These are phyloP conservation scores for Cerastoderma edule DNA, from an alignment of 2,888 invertebrate species.

Conservation along the genomic window DNA sequence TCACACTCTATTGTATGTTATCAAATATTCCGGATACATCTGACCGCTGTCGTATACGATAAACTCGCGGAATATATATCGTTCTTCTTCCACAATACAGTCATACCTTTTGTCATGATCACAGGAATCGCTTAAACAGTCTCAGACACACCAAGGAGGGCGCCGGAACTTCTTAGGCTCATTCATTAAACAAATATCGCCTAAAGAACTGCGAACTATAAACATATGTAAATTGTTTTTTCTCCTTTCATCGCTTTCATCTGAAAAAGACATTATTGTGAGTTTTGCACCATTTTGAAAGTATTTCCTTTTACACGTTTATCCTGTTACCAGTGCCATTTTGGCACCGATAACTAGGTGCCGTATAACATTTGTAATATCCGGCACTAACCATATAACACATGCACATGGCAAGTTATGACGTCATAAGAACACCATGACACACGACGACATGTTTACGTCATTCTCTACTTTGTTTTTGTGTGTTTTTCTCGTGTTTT, in stretches of 20 bases:
- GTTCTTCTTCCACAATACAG: slow-evolving; percentile 60
- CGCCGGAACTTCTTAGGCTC: slow-evolving; percentile 35
- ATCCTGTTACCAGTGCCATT: too few relatives aligned
- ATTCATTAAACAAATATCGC: slow-evolving; percentile 50
- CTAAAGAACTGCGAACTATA: slow-evolving; percentile 52
- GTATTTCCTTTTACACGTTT: too few relatives aligned
- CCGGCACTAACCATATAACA: too few relatives aligned
- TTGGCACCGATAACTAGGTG: too few relatives aligned
- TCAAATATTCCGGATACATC: slow-evolving; percentile 67
- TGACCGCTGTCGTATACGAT: slow-evolving; percentile 61
- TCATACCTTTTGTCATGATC: slow-evolving; percentile 54
- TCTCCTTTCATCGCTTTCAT: slow-evolving; percentile 6
- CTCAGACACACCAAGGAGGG: slow-evolving; percentile 52
- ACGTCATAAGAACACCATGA: too few relatives aligned
- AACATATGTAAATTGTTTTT: slow-evolving; percentile 48
- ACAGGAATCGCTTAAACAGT: slow-evolving; percentile 44
- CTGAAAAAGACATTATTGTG: slow-evolving; percentile 30
- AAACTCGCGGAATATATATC: slow-evolving; percentile 67
- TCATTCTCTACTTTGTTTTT: too few relatives aligned
- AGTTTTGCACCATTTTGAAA: too few relatives aligned
- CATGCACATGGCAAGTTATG: too few relatives aligned
- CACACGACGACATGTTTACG: too few relatives aligned
- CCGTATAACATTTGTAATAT: too few relatives aligned
- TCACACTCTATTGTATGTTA: slow-evolving; percentile 60
- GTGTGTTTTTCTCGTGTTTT: too few relatives aligned